Evolutionary conservation across 2,113 vertebrate genomes (phyloP).

Genomic region (Anarrhichthys ocellatus): DNA sequence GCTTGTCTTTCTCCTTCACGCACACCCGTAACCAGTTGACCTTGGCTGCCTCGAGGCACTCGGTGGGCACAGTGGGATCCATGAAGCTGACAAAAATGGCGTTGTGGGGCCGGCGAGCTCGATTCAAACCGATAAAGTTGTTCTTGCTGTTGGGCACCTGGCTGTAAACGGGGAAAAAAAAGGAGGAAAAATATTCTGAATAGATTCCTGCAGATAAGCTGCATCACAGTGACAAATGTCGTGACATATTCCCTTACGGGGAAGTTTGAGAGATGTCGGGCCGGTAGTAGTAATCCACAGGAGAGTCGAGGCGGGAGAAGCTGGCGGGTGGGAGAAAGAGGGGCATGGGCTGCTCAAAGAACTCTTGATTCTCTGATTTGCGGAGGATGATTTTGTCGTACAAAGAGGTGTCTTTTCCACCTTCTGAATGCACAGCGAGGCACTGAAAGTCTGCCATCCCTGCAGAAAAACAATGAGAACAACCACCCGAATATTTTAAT

Average conservation of each 20-base stretch:
- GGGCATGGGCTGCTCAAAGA: constrained; percentile 89
- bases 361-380: constrained; percentile 90
- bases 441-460: constrained; percentile 93
- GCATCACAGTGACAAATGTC: neutral
- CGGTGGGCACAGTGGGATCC: constrained; percentile 83
- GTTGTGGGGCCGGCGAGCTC: constrained; percentile 92
- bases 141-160: constrained; percentile 81
- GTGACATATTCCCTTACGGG: neutral
- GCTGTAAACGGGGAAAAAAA: constrained; percentile 79
- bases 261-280: constrained; percentile 88
- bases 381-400: constrained; percentile 92
- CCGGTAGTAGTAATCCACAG: constrained; percentile 93
- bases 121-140: constrained; percentile 90
- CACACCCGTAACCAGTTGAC: constrained; percentile 87
- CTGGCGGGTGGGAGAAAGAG: constrained; percentile 94
- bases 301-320: constrained; percentile 94
- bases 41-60: constrained; percentile 88
- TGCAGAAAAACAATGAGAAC: constrained; percentile 41
- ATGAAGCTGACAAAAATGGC: constrained; percentile 93
- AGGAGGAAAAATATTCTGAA: neutral
- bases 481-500: neutral
- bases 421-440: constrained; percentile 87
- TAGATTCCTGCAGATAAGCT: neutral
- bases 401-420: constrained; percentile 84
- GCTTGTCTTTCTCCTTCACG: constrained; percentile 83